A percentile compares a stretch with the other conserved stretches of the same genome.
Evolutionary conservation across 2,113 vertebrate species (phyloP).

Genomic region (Mustela lutreola): DNA sequence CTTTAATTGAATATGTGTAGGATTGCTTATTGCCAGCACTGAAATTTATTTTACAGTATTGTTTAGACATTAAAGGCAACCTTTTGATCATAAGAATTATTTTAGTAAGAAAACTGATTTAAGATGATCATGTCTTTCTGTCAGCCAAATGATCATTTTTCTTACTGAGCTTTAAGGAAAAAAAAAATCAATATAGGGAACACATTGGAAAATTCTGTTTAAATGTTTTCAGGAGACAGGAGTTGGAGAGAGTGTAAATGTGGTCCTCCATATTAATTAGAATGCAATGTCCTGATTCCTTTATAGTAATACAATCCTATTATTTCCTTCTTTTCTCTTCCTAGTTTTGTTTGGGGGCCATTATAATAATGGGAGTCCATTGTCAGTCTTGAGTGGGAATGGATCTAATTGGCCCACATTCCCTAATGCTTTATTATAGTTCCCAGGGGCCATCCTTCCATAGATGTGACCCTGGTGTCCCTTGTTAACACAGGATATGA

Average conservation of each 20-base stretch:
- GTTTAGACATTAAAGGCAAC: conserved; percentile 21
- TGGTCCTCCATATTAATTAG: neutral
- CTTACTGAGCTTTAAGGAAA: conserved; percentile 31
- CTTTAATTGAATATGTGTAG: conserved; percentile 5
- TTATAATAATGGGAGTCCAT: neutral
- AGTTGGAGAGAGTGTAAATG: neutral
- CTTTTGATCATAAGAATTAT: conserved; percentile 57
- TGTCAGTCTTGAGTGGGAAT: neutral
- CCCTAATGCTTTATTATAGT: neutral
- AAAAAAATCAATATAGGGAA: conserved; percentile 55
- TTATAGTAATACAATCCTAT: neutral
- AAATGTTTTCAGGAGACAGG: neutral
- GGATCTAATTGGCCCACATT: neutral
- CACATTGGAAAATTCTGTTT: conserved; percentile 50
- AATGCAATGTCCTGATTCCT: neutral
- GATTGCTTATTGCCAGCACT: neutral
- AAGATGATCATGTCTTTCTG: conserved; percentile 42
- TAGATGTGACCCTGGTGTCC: neutral
- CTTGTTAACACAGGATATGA: neutral
- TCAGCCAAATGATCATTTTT: conserved; percentile 39
- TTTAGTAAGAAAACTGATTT: conserved; percentile 34
- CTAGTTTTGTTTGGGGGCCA: neutral
- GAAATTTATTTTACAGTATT: conserved; percentile 38
- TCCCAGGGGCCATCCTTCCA: neutral
- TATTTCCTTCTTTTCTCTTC: neutral